phyloP scores from a whole-genome alignment of 2,888 invertebrate species.

The Pheosia tremula region DNA sequence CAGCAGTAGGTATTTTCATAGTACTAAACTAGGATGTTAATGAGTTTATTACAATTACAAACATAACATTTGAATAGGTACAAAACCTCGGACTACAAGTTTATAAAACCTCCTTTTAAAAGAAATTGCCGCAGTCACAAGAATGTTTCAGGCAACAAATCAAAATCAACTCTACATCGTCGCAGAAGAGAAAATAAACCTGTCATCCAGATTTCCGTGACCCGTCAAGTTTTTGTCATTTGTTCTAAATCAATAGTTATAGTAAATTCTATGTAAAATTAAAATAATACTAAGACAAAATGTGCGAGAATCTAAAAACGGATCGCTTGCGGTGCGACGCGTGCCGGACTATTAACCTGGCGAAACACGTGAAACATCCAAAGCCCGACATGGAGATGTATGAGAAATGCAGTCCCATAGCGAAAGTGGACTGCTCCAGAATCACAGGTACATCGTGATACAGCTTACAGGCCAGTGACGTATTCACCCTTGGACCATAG shows the following conservation, averaged over 20 bases:
- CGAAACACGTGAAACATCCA: conserved; percentile 56
- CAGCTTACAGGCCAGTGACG: too few species aligned
- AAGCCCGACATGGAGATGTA: conserved; percentile 75
- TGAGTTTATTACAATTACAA: too few species aligned
- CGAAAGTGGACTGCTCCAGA: conserved; percentile 52
- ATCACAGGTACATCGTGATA: conserved; percentile 49
- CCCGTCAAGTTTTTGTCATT: conserved; percentile 16
- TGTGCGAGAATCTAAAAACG: conserved; percentile 61
- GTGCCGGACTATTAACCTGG: conserved; percentile 76
- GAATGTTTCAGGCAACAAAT: conserved; percentile 5
- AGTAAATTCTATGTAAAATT: conserved; percentile 7
- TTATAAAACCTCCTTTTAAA: too few species aligned
- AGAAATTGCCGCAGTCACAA: background rate
- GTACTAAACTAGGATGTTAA: too few species aligned
- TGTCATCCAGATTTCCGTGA: conserved; percentile 18
- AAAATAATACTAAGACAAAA: conserved; percentile 31
- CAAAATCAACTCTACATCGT: background rate
- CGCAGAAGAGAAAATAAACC: background rate
- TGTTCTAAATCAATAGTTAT: conserved; percentile 19
- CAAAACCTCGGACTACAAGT: too few species aligned
- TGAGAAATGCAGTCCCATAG: conserved; percentile 64
- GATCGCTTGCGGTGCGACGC: conserved; percentile 63
- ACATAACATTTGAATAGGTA: too few species aligned
- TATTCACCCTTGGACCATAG: too few species aligned
- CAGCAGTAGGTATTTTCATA: too few species aligned